Evolutionary conservation across 1,140 invertebrate genomes (phyloP), one percentile per base, ranked within the genome.

Genomic region (Coptotermes formosanus): DNA sequence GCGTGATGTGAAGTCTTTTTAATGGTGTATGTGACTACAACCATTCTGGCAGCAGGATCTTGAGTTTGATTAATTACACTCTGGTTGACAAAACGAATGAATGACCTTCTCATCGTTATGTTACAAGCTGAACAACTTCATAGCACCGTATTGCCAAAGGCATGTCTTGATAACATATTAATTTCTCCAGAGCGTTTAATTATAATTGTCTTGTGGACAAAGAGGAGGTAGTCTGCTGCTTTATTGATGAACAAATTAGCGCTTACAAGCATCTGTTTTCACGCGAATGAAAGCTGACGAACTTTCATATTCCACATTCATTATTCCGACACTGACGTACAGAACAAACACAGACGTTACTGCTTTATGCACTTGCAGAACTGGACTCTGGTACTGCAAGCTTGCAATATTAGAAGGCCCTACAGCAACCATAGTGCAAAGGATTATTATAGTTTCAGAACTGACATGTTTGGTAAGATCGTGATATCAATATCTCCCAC

Each of bases 171-270:
- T 75, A 75, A n/a, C 1, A 75, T 75, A 75, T 75, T 75, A 75
- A 75, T 75, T 75, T 75, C 64, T 75, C n/a, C n/a, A 25, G 8
- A 75, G 64, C n/a, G 64, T 75, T 75, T 75, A 75, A 75, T 75
- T 75, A 75, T 30, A 75, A 75, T 75, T 25, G n/a, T 25, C 11
- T 55, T 55, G 64, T 75, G 25, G 64, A 30, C 64, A 25, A 55
- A 55, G 64, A 11, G 64, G n/a, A 30, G n/a, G 64, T 6, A 25
- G 64, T 75, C n/a, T 30, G 38, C 38, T 30, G n/a, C n/a, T 75
- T 75, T 75, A 75, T 75, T 75, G 64, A 30, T 30, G 64, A 75
- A 75, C 64, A 75, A 75, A 75, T 75, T 75, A 75, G 64, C 64
- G 25, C 16, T 75, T 25, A 30, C 1, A 75, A 25, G 64, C 64